Percentiles rank a stretch among this genome's conserved stretches.
Evolutionary conservation across 1,140 invertebrate genomes (phyloP).

Genomic region (Drosophila arizonae): DNA sequence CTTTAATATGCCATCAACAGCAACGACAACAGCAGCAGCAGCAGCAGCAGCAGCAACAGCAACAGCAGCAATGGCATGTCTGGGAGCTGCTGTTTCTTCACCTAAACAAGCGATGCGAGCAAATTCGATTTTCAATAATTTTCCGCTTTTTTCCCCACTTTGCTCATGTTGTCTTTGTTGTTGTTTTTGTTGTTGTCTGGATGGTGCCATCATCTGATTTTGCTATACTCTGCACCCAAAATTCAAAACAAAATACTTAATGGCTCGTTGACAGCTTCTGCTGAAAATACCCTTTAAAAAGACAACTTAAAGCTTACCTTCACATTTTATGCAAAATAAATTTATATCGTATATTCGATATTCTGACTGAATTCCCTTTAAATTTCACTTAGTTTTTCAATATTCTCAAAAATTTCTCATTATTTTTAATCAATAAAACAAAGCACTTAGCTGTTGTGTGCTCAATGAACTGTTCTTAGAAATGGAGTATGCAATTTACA

Average conservation of each 20-base stretch:
- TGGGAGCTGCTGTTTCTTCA: slow-evolving; percentile 38
- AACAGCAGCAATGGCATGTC: slow-evolving; percentile 62
- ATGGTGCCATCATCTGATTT: slow-evolving; percentile 62
- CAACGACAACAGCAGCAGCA: no score
- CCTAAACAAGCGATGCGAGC: slow-evolving; percentile 2
- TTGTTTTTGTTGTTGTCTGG: not conserved
- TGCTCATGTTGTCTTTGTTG: slow-evolving; percentile 33
- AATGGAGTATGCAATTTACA: not conserved
- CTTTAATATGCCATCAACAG: slow-evolving; percentile 72
- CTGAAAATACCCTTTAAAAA: slow-evolving; percentile 12
- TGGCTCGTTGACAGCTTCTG: slow-evolving; percentile 7
- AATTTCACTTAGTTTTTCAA: no score
- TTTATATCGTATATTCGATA: no score
- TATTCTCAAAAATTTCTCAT: no score
- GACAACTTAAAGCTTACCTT: no score
- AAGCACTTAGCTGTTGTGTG: no score
- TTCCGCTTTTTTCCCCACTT: slow-evolving; percentile 51
- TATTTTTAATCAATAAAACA: not conserved
- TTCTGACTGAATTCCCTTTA: no score
- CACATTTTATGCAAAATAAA: no score
- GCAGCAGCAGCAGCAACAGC: no score
- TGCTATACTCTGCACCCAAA: slow-evolving; percentile 36
- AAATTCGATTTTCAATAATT: slow-evolving; percentile 77
- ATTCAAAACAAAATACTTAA: slow-evolving; percentile 48
- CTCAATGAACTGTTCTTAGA: not conserved